Base-by-base conservation (phyloP, 2,797 vertebrate genomes). In the Odontamblyopus lacepedii region DNA sequence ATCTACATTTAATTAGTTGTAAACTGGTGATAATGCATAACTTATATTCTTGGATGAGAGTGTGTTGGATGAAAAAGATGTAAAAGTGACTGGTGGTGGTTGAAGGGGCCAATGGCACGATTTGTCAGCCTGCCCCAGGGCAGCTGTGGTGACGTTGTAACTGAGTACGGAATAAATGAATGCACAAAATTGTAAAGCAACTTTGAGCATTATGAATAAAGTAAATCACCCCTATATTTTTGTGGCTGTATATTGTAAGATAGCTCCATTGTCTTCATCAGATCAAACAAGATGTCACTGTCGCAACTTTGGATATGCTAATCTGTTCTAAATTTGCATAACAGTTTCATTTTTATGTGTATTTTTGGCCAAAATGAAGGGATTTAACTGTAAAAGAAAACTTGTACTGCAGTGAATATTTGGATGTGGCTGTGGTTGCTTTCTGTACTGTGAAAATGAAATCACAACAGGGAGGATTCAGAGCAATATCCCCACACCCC, bases 281-380 rank as follows among this genome's bases (percentile, higher is more conserved):
- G n/a, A 19, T 86, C 19, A 53, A 53, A 19, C 86, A 85, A 87
- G 88, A 81, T 38, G 8, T 9, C 35, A 38, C 9, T 38, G 35
- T 38, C 9, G 9, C 35, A 8, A 38, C 35, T 38, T 38, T 38
- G 8, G 35, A 9, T 38, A 38, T 38, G 35, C 35, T 38, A 38
- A 38, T 38, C 35, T 38, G 0, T 38, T 38, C 35, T 38, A 38
- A 9, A 38, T 38, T 38, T 38, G 35, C 35, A 38, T 38, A 38
- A 38, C 35, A 38, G 78, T 87, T 86, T 76, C 60, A 12, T 84
- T 88, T 83, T 85, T 83, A 76, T 76, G 78, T 48, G 44, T 13
- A 15, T 3, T 48, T 48, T 48, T 13, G 4, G 44, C 2, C 12
- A 13, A 48, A 48, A 13, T 26, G 23, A 27, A 59, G 23, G 11